Base-by-base conservation (phyloP, 2,797 vertebrate species). In the Chloroceryle inda region DNA sequence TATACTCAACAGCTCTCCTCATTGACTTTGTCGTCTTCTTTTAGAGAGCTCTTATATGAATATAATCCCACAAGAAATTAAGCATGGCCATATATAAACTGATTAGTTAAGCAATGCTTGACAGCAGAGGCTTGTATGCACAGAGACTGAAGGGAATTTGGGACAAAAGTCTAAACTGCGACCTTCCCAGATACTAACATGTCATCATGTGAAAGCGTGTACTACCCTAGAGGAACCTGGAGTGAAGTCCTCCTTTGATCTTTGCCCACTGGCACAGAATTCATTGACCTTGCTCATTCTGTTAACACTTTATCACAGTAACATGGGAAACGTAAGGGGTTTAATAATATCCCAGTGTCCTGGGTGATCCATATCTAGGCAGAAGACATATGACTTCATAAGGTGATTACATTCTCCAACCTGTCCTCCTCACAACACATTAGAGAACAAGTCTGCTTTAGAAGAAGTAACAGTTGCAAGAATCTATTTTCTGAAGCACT, bases 41-140 rank as follows among this genome's bases (percentile, higher is more conserved):
- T 81, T 50, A 0, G 42, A 80, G 31, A 85, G 20, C 31, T 78
- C 55, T 73, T 88, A 27, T 22, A 68, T 66, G 66, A 92, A 59
- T 45, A 33, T 11, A 88, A 66, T 92, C 91, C 94, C 94, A 75
- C 22, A 92, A 95, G 94, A 94, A 92, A 96, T 97, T 94, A 96
- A 86, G 13, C 38, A 56, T 35, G 63, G 45, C 19, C 73, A 66
- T 58, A 76, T 84, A 69, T 52, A 92, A 94, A 88, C 58, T 92
- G 83, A 66, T 88, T 85, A 84, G 82, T 69, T 86, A 84, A 95
- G 64, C 64, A 85, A 35, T 81, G 40, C 45, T 58, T 77, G 85
- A 84, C 93, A 95, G 35, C 77, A 90, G 40, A 22, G 58, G n/a
- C 62, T 90, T 84, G n/a, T 67, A 56, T 85, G 27, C 73, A 78